Evolutionary conservation across 2,797 vertebrate genomes (phyloP).

Genomic region (Mormyrus proboscirostris): DNA sequence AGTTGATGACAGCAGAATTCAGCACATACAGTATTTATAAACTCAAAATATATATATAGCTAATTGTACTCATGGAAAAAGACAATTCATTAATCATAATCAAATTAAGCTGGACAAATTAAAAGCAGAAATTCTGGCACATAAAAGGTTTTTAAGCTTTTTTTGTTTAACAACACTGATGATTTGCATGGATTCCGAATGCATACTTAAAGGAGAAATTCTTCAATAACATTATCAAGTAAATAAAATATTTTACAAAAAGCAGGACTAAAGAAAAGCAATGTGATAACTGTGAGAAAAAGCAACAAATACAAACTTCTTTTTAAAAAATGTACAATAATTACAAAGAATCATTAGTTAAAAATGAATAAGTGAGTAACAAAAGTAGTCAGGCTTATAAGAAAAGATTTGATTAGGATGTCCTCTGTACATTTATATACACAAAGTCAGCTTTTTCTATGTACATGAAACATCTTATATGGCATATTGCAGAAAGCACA

Average conservation of each 20-base stretch:
- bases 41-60: neutral
- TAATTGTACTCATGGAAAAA: neutral
- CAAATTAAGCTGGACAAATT: neutral
- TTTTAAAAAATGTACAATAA: constrained; percentile 62
- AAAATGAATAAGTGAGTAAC: constrained; percentile 12
- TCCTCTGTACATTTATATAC: constrained; percentile 21
- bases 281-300: constrained; percentile 43
- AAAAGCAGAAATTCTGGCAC: constrained; percentile 15
- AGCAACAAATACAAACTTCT: constrained; percentile 60
- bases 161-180: constrained; percentile 5
- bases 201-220: neutral
- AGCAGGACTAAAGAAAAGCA: constrained; percentile 39
- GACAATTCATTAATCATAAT: constrained; percentile 22
- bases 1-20: neutral
- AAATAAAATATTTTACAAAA: constrained; percentile 57
- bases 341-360: constrained; percentile 25
- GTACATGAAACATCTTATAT: constrained; percentile 12
- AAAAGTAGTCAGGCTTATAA: constrained; percentile 11
- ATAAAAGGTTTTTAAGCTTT: neutral
- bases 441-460: constrained; percentile 15
- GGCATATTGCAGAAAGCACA: neutral
- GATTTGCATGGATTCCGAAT: constrained; percentile 19
- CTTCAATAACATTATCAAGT: constrained; percentile 23
- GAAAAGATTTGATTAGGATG: constrained; percentile 10
- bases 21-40: neutral